Evolutionary conservation across 2,113 vertebrate genomes (phyloP), one percentile per base, ranked within the genome.

Genomic region (Colistium nudipinnis): DNA sequence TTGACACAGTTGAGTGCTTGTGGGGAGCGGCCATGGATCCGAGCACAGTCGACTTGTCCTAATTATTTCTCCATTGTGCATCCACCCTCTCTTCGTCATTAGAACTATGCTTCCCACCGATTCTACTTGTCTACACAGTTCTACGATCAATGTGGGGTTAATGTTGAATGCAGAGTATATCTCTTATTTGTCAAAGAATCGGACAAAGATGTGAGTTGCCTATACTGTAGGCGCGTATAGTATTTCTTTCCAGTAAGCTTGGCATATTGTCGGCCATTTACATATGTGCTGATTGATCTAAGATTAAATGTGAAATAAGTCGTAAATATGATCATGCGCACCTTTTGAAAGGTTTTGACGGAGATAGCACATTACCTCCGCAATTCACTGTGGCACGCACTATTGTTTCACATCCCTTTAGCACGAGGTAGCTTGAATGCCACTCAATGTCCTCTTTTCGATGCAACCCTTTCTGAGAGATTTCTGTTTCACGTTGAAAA

Each of bases 1-100:
- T 89, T 90, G 90, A 88, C 90, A 87, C 87, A 88, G 87, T 82
- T 81, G 86, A 89, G 83, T 81, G 81, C 66, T 78, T 56, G 77
- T 85, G 73, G 81, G 79, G 80, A 86, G 73, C 74, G 39, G 71
- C 66, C 52, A 74, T 63, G 70, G 67, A 83, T 77, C 82, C 75
- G 59, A 59, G 74, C 87, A 82, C 73, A 71, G 22, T 78, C 62
- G 82, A 71, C 82, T 83, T 80, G 74, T 82, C 80, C 81, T 82
- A 87, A 90, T 89, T 86, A 89, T 82, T 88, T 78, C 74, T 84
- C 81, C 53, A 62, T 79, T 80, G 75, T 81, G 70, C 43, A 19
- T 70, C 74, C 70, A 45, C 65, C 74, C 59, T 35, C 56, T 71
- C 69, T 83, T 80, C 68, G 68, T 74, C 66, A 61, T 72, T 43